Evolutionary conservation across 1,140 invertebrate genomes (phyloP), one percentile per base, ranked within the genome.

Genomic region (Aphaenogaster floridana): DNA sequence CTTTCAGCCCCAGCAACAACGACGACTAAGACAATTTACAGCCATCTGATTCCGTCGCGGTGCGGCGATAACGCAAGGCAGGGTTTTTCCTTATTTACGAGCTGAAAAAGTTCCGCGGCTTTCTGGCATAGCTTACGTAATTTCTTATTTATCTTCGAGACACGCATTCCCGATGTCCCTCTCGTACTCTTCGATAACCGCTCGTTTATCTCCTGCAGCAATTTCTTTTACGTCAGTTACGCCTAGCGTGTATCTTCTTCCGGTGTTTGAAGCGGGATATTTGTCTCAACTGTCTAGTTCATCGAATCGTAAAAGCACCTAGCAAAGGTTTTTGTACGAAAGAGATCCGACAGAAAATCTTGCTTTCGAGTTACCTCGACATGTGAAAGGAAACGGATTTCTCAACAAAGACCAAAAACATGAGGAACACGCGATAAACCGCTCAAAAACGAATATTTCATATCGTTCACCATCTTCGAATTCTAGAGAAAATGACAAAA

Each of bases 1-100:
- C 71, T 54, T 81, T 86, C 45, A 63, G 79, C 59, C 59, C 50
- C 61, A 79, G 66, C 48, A 48, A 54, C 78, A 34, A 57, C 79
- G 48, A 59, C 64, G 11, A 50, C 54, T 7, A 63, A 48, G 88
- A 94, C 91, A 92, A 95, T 94, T 94, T 94, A 94, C 90, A 92
- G 86, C 92, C 91, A 92, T 94, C 94, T 93, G 94, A 94, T 94
- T 93, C 88, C 54, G 54, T 77, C 77, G 84, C 74, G 78, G 59
- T 88, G 86, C 88, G 76, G 86, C 90, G 89, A 90, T 92, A 90
- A 91, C 90, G 64, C 71, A 66, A 88, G 88, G 50, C 54, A 50
- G 78, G 59, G 13, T 77, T 91, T 90, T 89, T 68, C n/a, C 90
- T 90, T 93, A 91, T 93, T 92, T 93, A 92, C 88, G 85, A 89